Base-by-base conservation (phyloP, 1,140 invertebrate genomes). In the Diorhabda carinulata region DNA sequence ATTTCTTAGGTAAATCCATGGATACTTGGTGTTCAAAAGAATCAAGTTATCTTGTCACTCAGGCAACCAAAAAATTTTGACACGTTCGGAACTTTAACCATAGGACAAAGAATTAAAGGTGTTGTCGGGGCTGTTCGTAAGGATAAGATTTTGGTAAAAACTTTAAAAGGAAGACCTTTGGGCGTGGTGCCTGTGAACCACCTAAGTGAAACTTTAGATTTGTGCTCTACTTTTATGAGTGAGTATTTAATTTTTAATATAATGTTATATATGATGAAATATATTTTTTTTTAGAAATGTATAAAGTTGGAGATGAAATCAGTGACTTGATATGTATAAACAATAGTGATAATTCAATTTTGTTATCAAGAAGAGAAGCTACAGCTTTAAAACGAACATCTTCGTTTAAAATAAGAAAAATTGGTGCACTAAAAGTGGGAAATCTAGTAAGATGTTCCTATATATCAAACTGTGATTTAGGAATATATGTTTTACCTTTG, bases 91-190 rank as follows among this genome's bases (percentile, higher is more conserved):
- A 43, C 41, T 3, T 43, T 70, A 10, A 70, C 70, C 75, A 68
- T 70, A 77, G 63, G 82, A 76, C 41, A 77, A 78, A 76, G 77
- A 79, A 77, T 80, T 65, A 76, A 75, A 57, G 75, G 77, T 43
- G 78, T 73, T 56, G 71, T 83, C 5, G 77, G 67, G 5, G 78
- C 78, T 58, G 68, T 72, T 5, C n/a, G 42, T 9, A 76, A 80
- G 8, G 73, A 78, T n/a, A 81, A 81, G 0, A 63, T 84, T 47
- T 77, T 82, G 69, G 74, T 84, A n/a, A 79, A 78, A 69, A 69
- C 70, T 3, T 69, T 64, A 4, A 73, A 73, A 7, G 71, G 76
- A 5, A 76, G 79, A 59, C 72, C 74, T 43, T 60, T 76, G 9
- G 83, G 81, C 25, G 72, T 82, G 6, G 64, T 84, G 5, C 83